These are phyloP conservation scores for Caenorhabditis sulstoni DNA, from an alignment of 2,888 invertebrate species.

Conservation along the genomic window DNA sequence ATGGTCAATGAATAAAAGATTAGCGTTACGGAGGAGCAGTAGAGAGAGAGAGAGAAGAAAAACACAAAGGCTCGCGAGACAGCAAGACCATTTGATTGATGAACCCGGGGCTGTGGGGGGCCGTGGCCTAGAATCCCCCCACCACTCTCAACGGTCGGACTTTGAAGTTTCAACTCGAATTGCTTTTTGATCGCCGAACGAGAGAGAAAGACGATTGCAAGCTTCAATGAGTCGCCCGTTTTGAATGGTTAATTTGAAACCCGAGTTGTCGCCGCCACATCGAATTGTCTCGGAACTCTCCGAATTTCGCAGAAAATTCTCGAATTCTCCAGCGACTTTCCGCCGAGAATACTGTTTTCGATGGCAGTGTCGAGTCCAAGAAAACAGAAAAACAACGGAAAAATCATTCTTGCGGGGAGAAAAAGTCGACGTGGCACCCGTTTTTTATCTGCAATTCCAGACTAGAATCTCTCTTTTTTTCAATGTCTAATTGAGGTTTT, in stretches of 20 bases:
- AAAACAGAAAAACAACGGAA: background rate
- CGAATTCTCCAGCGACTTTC: background rate
- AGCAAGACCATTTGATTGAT: constrained; percentile 3
- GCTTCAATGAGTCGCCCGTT: constrained; percentile 29
- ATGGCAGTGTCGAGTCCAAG: background rate
- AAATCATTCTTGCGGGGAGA: background rate
- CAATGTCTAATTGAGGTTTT: too few species aligned
- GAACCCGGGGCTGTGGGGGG: too few species aligned
- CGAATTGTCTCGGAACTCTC: constrained; percentile 6
- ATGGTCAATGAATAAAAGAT: constrained; percentile 51
- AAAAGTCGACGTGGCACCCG: too few species aligned
- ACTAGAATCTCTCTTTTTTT: too few species aligned
- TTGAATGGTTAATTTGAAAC: constrained; percentile 20
- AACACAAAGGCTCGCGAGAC: background rate
- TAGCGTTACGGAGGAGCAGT: constrained; percentile 26
- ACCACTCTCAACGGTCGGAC: background rate
- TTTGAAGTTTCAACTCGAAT: constrained; percentile 21
- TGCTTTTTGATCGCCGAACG: constrained; percentile 35
- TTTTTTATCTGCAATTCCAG: too few species aligned
- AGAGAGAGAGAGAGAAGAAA: background rate
- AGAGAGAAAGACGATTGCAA: too few species aligned
- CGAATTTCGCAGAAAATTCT: background rate
- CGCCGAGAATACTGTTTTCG: too few species aligned
- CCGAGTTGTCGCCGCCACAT: constrained; percentile 3
- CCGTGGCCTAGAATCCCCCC: too few species aligned